These are phyloP conservation scores for Morus bassanus DNA, from an alignment of 2,797 vertebrate genomes.

Conservation along the genomic window DNA sequence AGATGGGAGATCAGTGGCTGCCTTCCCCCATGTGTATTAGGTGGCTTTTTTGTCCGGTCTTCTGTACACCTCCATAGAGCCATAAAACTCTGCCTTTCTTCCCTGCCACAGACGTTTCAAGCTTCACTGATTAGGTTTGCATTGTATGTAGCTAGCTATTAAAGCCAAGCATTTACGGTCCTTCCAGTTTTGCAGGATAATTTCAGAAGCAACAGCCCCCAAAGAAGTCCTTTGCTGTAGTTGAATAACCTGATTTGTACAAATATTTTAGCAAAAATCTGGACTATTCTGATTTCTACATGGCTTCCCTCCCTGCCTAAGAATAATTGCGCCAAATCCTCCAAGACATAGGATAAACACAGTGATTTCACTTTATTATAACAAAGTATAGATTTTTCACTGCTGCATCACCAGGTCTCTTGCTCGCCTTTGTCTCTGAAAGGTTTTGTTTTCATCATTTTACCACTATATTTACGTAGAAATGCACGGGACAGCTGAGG, in stretches of 20 bases:
- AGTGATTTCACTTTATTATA: conserved; percentile 17
- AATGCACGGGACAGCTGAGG: background rate
- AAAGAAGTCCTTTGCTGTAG: conserved; percentile 2
- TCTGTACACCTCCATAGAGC: background rate
- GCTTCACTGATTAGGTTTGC: conserved; percentile 55
- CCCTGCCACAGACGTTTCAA: conserved; percentile 26
- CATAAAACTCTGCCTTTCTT: conserved; percentile 46
- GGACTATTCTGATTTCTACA: background rate
- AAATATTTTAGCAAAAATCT: conserved; percentile 49
- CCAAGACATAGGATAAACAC: conserved; percentile 36
- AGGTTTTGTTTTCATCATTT: conserved; percentile 32
- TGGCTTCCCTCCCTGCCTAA: background rate
- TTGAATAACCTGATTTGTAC: conserved; percentile 54
- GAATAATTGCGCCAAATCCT: conserved; percentile 5
- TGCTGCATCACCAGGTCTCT: background rate
- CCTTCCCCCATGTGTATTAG: background rate
- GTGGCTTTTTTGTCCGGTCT: background rate
- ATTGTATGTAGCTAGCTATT: conserved; percentile 53
- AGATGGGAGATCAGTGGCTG: background rate
- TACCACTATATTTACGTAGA: conserved; percentile 6
- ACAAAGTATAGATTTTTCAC: conserved; percentile 13
- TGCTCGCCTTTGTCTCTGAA: background rate
- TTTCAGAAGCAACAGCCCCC: conserved; percentile 36
- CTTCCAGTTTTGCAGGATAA: conserved; percentile 66
- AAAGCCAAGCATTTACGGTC: conserved; percentile 49